Base-by-base conservation (phyloP, 1,140 invertebrate species). In the Lithobius niger region DNA sequence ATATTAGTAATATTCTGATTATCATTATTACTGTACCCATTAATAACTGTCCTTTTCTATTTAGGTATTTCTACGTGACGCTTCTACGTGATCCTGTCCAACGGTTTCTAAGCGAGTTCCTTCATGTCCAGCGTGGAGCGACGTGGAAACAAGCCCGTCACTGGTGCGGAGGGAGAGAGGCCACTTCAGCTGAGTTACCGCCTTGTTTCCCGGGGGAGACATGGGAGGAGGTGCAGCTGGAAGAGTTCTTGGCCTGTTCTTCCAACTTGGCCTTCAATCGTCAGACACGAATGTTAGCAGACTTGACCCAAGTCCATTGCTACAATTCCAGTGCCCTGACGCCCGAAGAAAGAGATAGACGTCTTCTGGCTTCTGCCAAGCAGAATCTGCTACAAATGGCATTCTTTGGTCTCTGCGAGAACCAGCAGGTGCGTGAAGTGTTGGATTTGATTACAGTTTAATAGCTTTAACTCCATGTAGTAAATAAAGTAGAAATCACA, bases 221-320 rank as follows among this genome's bases (percentile, higher is more conserved):
- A 61, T 83, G 79, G 81, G 69, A 73, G 59, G 80, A 76, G 59
- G 82, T 84, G 22, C 76, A 77, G 13, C 70, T 95, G 3, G 80
- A 86, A 57, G 80, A 95, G 69, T 98, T 97, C 71, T 82, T 93
- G 62, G 73, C 76, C 22, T 99, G 96, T 70, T 80, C 82, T 6
- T 82, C 84, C 65, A 99, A 99, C 79, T 74, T 98, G 63, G 96
- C 93, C 15, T 82, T 82, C 62, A 98, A 99, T 74, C 77, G 95
- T 55, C 94, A 98, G 74, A 97, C 95, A 0, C 76, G 96, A 62
- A 99, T 99, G 96, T 70, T 99, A 57, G 89, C 94, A 28, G 90
- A 97, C 76, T 74, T 98, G 57, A 86, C 86, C 53, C 76, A 96
- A 44, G 83, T 98, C 19, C 90, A 92, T 52, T 99, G 96, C 72